Conservation (phyloP, 2,888 invertebrate species). For the Physocephala rufipes region DNA sequence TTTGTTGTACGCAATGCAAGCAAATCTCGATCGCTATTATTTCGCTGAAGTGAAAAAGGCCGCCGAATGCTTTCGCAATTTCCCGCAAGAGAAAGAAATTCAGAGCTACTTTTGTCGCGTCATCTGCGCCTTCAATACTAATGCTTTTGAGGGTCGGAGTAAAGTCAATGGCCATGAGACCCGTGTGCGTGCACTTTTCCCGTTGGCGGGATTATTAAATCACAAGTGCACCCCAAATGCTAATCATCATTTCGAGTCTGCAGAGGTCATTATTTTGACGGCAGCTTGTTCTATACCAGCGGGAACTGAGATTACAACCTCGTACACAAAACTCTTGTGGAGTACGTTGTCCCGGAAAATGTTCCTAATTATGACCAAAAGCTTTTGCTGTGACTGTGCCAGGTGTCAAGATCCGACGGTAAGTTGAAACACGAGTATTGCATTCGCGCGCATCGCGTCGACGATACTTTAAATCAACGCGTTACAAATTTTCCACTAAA, state of each 20-base stretch:
- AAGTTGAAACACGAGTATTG: too few species aligned
- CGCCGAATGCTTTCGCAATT: slow-evolving; percentile 58
- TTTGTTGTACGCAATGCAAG: slow-evolving; percentile 61
- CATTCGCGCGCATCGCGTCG: too few species aligned
- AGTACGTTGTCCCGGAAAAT: slow-evolving; percentile 74
- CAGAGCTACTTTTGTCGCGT: slow-evolving; percentile 60
- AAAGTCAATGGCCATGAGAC: slow-evolving; percentile 55
- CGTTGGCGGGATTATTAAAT: slow-evolving; percentile 74
- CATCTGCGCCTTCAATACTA: slow-evolving; percentile 64
- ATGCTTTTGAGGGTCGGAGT: slow-evolving; percentile 62
- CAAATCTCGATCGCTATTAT: slow-evolving; percentile 60
- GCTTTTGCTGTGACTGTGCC: slow-evolving; percentile 74
- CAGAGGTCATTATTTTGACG: slow-evolving; percentile 71
- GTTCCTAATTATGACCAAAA: slow-evolving; percentile 72
- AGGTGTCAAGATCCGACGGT: slow-evolving; percentile 75
- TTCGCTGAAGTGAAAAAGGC: slow-evolving; percentile 55
- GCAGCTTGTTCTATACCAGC: slow-evolving; percentile 71
- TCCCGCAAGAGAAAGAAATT: slow-evolving; percentile 57
- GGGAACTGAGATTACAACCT: slow-evolving; percentile 74
- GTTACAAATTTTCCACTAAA: too few species aligned
- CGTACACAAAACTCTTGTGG: slow-evolving; percentile 77
- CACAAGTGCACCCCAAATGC: slow-evolving; percentile 80
- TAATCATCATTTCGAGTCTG: slow-evolving; percentile 72
- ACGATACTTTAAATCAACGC: too few species aligned
- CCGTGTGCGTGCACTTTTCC: slow-evolving; percentile 73